phyloP scores from a whole-genome alignment of 2,797 vertebrate genomes.

The Dendrocincla tyrannina region DNA sequence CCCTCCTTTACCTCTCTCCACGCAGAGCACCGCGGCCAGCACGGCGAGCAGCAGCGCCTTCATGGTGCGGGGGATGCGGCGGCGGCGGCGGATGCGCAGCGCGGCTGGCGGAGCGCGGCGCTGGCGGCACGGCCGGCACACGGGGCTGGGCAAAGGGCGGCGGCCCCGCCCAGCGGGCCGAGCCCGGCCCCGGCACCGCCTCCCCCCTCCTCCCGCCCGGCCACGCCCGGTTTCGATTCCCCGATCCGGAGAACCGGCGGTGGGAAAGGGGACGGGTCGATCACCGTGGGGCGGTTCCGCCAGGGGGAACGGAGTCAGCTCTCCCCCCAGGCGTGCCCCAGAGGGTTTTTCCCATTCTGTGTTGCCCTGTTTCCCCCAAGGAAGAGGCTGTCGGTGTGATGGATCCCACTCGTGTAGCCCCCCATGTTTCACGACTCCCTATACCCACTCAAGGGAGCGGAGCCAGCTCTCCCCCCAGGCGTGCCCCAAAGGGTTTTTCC shows the following conservation, averaged over 20 bases:
- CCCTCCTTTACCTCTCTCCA: constrained; percentile 1
- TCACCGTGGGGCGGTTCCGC: too few relatives aligned
- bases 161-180: background rate
- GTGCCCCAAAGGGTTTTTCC: too few relatives aligned
- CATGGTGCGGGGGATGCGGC: background rate
- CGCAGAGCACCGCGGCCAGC: constrained; percentile 46
- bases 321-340: background rate
- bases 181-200: background rate
- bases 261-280: background rate
- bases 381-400: too few relatives aligned
- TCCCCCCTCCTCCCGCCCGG: background rate
- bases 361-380: too few relatives aligned
- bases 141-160: background rate
- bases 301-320: background rate
- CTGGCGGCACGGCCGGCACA: too few relatives aligned
- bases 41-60: constrained; percentile 16
- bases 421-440: too few relatives aligned
- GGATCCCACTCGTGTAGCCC: too few relatives aligned
- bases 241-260: background rate
- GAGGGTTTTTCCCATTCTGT: background rate
- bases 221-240: background rate
- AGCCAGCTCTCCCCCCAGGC: too few relatives aligned
- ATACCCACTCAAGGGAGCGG: too few relatives aligned
- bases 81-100: background rate
- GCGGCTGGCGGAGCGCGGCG: background rate